Percentiles rank a stretch among this genome's conserved stretches.
Conservation (phyloP, 2,113 vertebrate species). For the Platysteira castanea region DNA sequence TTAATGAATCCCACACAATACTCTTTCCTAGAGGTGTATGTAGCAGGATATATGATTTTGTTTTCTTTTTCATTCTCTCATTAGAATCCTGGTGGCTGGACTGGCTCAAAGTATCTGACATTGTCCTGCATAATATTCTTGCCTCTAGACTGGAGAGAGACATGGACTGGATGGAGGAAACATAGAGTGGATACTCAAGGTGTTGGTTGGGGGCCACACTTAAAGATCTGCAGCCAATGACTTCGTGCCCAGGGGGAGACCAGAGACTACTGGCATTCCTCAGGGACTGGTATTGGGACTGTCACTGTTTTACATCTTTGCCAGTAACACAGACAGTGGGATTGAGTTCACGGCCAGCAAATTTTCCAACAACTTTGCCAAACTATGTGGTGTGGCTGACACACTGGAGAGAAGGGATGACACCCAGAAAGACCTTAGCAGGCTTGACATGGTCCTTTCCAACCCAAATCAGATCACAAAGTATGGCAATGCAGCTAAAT, state of each 20-base stretch:
- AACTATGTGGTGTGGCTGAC: not conserved
- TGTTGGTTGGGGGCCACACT: not conserved
- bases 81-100: not conserved
- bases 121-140: not conserved
- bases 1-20: not conserved
- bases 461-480: not conserved
- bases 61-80: not conserved
- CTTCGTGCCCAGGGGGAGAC: not conserved
- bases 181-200: not conserved
- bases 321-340: no score
- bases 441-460: not conserved
- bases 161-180: not conserved
- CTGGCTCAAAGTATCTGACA: not conserved
- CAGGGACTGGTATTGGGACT: not conserved
- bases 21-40: not conserved
- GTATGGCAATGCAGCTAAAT: not conserved
- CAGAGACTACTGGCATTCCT: not conserved
- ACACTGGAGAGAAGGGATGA: rapidly evolving
- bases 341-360: not conserved
- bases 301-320: not conserved
- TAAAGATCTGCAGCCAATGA: not conserved
- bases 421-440: not conserved
- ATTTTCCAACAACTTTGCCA: not conserved
- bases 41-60: not conserved
- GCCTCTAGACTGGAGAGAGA: not conserved